phyloP scores from a whole-genome alignment of 23 tunicate species.

The Corella eumyota region DNA sequence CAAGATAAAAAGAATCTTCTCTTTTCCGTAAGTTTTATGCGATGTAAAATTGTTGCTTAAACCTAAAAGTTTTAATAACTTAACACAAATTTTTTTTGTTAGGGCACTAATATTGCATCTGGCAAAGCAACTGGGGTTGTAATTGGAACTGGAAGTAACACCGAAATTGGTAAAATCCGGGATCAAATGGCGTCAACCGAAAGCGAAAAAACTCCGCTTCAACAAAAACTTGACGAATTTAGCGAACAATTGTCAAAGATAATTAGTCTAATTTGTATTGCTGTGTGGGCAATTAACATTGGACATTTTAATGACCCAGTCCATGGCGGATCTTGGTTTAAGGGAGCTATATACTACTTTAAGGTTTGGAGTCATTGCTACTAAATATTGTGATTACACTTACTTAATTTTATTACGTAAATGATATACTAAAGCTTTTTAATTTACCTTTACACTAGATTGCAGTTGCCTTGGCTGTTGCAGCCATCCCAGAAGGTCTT shows the following conservation, averaged over 20 bases:
- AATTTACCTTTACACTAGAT: constrained; percentile 17
- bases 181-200: constrained; percentile 99
- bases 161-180: constrained; percentile 98
- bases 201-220: constrained; percentile 96
- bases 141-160: constrained; percentile 81
- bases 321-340: constrained; percentile 98
- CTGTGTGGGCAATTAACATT: constrained; percentile 99
- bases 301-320: constrained; percentile 99
- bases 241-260: constrained; percentile 91
- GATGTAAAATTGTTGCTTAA: background rate
- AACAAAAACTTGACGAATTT: constrained; percentile 95
- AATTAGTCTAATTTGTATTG: constrained; percentile 89
- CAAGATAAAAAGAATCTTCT: constrained; percentile 97
- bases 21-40: constrained; percentile 56
- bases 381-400: no score
- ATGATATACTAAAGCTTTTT: no score
- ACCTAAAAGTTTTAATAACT: background rate
- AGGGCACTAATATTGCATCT: constrained; percentile 93
- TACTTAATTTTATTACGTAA: no score
- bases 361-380: constrained; percentile 49
- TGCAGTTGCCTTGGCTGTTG: constrained; percentile 97
- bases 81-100: background rate
- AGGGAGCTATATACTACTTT: constrained; percentile 99
- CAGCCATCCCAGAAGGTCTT: constrained; percentile 99
- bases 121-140: constrained; percentile 97